Evolutionary conservation across 2,797 vertebrate genomes (phyloP).

Genomic region (Orestias chungarensis): DNA sequence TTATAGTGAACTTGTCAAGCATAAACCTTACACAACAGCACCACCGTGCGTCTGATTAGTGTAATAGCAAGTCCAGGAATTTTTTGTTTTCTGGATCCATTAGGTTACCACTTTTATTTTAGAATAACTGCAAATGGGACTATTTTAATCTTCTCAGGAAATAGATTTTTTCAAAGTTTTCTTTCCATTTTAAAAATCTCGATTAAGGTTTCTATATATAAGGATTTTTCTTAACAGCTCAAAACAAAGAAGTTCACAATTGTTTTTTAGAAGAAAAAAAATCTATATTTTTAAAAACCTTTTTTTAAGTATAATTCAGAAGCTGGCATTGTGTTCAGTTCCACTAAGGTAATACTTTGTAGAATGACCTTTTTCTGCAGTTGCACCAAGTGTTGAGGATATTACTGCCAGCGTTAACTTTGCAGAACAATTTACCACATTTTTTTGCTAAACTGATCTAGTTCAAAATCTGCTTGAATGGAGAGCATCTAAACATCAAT

Average conservation of each 20-base stretch:
- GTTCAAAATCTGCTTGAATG: neutral
- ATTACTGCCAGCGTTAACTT: neutral
- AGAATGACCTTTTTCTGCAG: neutral
- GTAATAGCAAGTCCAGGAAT: neutral
- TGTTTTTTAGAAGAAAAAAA: neutral
- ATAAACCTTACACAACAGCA: constrained; percentile 37
- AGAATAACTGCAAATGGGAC: neutral
- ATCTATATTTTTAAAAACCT: neutral
- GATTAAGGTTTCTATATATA: no score
- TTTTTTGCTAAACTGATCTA: neutral
- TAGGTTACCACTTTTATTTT: neutral
- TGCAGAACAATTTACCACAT: no score
- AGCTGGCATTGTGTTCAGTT: no score
- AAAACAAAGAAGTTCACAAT: neutral
- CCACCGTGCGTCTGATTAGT: constrained; percentile 16
- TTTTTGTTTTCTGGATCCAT: neutral
- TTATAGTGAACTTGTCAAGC: neutral
- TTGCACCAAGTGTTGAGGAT: neutral
- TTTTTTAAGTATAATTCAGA: neutral
- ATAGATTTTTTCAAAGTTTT: neutral
- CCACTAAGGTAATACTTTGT: neutral
- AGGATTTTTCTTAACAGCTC: no score
- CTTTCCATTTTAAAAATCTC: neutral
- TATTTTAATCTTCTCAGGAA: neutral
- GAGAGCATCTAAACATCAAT: neutral